Evolutionary conservation across 1,140 invertebrate genomes (phyloP), one percentile per base, ranked within the genome.

Genomic region (Streblospio benedicti): DNA sequence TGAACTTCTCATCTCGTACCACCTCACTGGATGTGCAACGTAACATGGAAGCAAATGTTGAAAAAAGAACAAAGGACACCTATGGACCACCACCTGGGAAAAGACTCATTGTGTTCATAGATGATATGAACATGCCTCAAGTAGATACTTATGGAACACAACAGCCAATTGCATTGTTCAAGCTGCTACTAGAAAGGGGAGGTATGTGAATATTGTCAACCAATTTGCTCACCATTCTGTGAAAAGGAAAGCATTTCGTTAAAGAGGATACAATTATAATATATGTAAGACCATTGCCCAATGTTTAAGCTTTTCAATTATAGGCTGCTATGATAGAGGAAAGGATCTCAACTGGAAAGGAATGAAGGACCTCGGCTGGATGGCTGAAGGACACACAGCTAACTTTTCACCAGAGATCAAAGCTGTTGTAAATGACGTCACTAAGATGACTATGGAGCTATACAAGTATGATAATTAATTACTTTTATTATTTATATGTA

Each of bases 101-200:
- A 78, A 86, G 87, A 68, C 80, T 94, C 65, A 80, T 92, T 44
- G 83, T 91, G 64, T 94, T 94, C 71, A 87, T 95, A 63, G 92
- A 95, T 73, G 90, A 95, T 69, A 86, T 95, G 85, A 93, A 94
- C 74, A 93, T 93, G 90, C 90, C 91, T 35, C 84, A 89, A 76
- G 81, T 81, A 65, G 88, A 87, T 71, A 87, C 84, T 1, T 93
- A 93, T 70, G 91, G 91, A 1, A 93, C 89, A 0, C 91, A 94
- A 75, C 91, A 94, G 69, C 91, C 91, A 0, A 91, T 94, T 62
- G 91, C 91, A 0, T 72, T 94, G 6, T 76, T 95, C 0, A 94
- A 93, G 75, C 73, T 93, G 20, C 72, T 94, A 1, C 83, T 94
- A 45, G 90, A 94, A 75, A 84, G 84, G 65, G 86, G 86, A 61